Conservation (phyloP, 2,113 vertebrate species). For the Microtus montanus region DNA sequence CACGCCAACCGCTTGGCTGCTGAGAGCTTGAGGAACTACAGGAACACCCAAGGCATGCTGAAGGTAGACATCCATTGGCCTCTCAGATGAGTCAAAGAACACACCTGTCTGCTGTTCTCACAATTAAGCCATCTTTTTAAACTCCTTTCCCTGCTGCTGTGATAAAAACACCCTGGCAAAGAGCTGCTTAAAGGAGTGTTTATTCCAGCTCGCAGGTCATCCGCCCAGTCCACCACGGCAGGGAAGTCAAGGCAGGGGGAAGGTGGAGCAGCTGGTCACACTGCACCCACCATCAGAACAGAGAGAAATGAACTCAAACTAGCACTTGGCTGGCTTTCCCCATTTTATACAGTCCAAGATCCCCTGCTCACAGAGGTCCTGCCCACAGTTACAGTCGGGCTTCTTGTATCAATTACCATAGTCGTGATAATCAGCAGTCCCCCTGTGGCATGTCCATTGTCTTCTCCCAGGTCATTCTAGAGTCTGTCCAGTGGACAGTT, state of each 20-base stretch:
- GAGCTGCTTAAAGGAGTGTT: not conserved
- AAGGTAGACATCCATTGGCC: constrained; percentile 79
- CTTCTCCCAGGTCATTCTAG: not conserved
- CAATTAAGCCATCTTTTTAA: not conserved
- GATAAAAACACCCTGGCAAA: not conserved
- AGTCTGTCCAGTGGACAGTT: not conserved
- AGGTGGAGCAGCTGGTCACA: not conserved
- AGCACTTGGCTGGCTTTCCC: not conserved
- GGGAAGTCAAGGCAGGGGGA: not conserved
- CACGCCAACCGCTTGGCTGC: constrained; percentile 87
- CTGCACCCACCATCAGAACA: not conserved
- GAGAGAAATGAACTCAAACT: not conserved
- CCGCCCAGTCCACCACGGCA: not conserved
- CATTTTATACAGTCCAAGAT: not conserved
- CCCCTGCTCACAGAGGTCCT: not conserved
- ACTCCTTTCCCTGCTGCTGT: not conserved
- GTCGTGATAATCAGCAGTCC: not conserved
- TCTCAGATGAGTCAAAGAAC: not conserved
- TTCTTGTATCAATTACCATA: not conserved
- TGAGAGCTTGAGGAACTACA: constrained; percentile 87
- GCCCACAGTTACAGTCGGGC: not conserved
- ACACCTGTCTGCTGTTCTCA: not conserved
- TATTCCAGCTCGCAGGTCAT: not conserved
- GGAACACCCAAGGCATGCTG: constrained; percentile 82
- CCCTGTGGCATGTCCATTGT: not conserved